Conservation (phyloP, 1,140 invertebrate species). For the Whitmania pigra region DNA sequence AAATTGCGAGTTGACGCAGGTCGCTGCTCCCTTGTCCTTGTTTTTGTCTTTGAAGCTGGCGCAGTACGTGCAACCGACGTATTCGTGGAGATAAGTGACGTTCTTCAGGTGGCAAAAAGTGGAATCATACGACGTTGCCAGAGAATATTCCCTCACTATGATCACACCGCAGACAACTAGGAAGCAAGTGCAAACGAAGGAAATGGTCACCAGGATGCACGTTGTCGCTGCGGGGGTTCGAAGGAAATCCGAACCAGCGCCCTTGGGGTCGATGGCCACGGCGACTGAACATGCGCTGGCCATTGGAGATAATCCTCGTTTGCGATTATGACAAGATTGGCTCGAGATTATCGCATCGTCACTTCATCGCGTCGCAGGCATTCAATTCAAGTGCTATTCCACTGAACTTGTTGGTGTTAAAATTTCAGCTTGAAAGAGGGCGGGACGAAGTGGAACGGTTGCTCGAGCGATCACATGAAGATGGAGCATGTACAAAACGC, state of each 20-base stretch:
- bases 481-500: too few relatives aligned
- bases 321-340: neutral
- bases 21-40: constrained; percentile 20
- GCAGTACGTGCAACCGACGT: constrained; percentile 23
- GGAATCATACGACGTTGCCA: constrained; percentile 11
- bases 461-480: too few relatives aligned
- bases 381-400: neutral
- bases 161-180: constrained; percentile 25
- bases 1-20: constrained; percentile 18
- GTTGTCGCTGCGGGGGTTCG: constrained; percentile 17
- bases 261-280: constrained; percentile 15
- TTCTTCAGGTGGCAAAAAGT: constrained; percentile 20
- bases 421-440: neutral
- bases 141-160: constrained; percentile 23
- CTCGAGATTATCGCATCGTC: neutral
- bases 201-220: constrained; percentile 22
- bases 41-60: constrained; percentile 19
- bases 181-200: constrained; percentile 22
- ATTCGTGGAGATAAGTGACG: constrained; percentile 18
- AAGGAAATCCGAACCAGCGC: constrained; percentile 17
- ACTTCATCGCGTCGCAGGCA: neutral
- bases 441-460: neutral
- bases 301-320: neutral
- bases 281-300: constrained; percentile 21
- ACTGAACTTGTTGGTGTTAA: neutral